phyloP scores from a whole-genome alignment of 1,140 invertebrate species.

The Pentalonia nigronervosa region DNA sequence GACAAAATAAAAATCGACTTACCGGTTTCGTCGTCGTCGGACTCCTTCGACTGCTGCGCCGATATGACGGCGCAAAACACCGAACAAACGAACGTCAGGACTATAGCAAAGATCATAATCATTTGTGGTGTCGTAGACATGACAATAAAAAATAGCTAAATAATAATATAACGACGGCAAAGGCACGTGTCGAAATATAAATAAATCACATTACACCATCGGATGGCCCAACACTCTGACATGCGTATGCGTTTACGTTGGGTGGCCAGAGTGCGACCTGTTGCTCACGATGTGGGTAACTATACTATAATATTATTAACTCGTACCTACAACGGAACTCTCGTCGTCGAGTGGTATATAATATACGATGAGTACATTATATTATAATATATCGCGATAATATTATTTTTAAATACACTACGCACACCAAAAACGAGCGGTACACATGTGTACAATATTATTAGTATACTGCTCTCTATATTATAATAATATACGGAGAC shows the following conservation, averaged over 20 bases:
- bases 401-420: slow-evolving; percentile 18
- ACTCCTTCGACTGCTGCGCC: not conserved
- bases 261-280: not conserved
- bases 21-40: not conserved
- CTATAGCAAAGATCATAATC: not conserved
- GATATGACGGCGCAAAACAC: not conserved
- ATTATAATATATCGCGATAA: not conserved
- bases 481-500: not conserved
- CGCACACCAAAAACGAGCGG: not conserved
- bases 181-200: not conserved
- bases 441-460: not conserved
- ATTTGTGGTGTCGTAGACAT: not conserved
- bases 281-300: not conserved
- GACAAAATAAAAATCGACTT: not conserved
- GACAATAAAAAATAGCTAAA: not conserved
- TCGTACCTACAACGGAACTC: not conserved
- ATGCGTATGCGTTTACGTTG: not conserved
- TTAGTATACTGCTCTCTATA: not conserved
- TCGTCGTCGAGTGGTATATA: not conserved
- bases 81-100: not conserved
- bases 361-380: not conserved
- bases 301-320: not conserved
- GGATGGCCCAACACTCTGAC: not conserved
- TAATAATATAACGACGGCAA: not conserved
- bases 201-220: not conserved